A percentile compares a stretch with the other conserved stretches of the same genome.
Evolutionary conservation across 1,140 invertebrate species (phyloP).

Genomic region (Sitobion miscanthi): DNA sequence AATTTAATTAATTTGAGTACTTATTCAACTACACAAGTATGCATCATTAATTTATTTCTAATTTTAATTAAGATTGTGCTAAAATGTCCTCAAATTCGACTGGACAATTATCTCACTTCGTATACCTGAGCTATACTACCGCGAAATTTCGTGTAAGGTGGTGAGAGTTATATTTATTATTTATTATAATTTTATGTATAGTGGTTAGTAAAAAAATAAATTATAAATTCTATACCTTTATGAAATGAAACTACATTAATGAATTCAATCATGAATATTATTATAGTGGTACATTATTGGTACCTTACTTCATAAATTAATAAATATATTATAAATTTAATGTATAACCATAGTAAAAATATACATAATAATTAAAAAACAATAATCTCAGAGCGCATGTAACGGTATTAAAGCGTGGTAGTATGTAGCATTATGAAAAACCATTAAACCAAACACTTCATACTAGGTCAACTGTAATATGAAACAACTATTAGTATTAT

Average conservation of each 20-base stretch:
- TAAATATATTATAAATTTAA: no score
- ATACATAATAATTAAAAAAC: background rate
- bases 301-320: background rate
- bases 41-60: background rate
- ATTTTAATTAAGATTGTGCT: background rate
- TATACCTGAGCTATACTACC: background rate
- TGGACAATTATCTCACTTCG: background rate
- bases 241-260: slow-evolving; percentile 1
- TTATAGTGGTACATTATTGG: no score
- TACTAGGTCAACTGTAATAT: slow-evolving; percentile 8
- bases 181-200: background rate
- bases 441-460: slow-evolving; percentile 2
- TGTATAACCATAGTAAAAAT: background rate
- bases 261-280: background rate
- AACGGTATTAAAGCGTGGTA: background rate
- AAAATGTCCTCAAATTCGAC: background rate
- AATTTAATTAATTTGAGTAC: background rate
- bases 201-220: background rate
- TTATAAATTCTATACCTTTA: background rate
- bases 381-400: background rate
- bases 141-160: background rate
- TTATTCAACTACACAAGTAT: background rate
- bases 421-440: slow-evolving; percentile 16
- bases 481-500: background rate
- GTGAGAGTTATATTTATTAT: background rate